Evolutionary conservation across 2,888 invertebrate genomes (phyloP), one percentile per base, ranked within the genome.

Genomic region (Synanthedon myopaeformis): DNA sequence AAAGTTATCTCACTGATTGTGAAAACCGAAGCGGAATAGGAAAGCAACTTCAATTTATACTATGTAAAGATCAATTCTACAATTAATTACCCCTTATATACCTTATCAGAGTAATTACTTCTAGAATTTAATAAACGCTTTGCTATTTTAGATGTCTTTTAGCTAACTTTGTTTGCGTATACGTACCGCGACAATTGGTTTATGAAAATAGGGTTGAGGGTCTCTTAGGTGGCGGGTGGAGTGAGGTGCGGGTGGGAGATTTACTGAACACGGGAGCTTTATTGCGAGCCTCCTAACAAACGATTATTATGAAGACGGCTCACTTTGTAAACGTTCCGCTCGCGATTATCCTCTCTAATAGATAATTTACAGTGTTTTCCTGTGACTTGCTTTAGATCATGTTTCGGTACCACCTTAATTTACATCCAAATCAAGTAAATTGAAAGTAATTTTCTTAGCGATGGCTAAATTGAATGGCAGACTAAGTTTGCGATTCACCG

Each of bases 261-360:
- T 42, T 54, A 55, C 42, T 51, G 65, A 63, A 62, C 64, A 45
- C 45, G 14, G 61, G 60, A 62, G 65, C 66, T 71, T 72, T 70
- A 73, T 73, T 70, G 72, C 72, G 66, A 64, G 65, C 61, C 67
- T 61, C 62, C 69, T 72, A 74, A 74, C 72, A 74, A 75, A 71
- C 70, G 70, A 70, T 71, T 72, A 67, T 71, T 70, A 71, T 70
- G 71, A 69, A 72, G 72, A 72, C 65, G 66, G 64, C 70, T 70
- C 67, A 69, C 66, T 73, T 70, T 66, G 66, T 17, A 12, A 17
- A 49, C 49, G 49, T 49, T 49, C 49, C 49, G 12, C 49, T 19
- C 14, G 17, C 12, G 17, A 50, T 17, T 50, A 28, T 50, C n/a
- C 28, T 13, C 11, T 12, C 28, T 50, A 28, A 28, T 17, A 50